phyloP scores from a whole-genome alignment of 2,113 vertebrate genomes.

The Percina caprodes region DNA sequence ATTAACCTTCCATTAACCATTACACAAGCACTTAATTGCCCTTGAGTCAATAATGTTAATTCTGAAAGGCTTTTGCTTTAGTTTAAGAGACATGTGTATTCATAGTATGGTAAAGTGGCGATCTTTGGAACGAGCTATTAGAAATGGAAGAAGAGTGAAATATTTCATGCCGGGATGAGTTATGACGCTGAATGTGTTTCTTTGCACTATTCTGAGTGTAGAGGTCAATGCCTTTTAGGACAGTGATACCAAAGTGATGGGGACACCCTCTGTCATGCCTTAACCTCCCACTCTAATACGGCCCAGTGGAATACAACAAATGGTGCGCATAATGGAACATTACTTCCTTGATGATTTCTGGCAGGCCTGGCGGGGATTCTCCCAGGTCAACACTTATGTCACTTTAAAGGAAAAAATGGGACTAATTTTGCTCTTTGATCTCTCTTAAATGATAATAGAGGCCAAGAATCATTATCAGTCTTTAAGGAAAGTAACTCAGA shows the following conservation, averaged over 20 bases:
- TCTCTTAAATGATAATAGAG: conserved; percentile 80
- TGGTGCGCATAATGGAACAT: conserved; percentile 91
- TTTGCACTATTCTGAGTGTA: conserved; percentile 90
- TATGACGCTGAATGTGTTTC: conserved; percentile 91
- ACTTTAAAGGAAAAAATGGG: conserved; percentile 73
- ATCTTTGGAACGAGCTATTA: conserved; percentile 89
- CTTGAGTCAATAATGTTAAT: conserved; percentile 96
- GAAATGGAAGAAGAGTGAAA: conserved; percentile 90
- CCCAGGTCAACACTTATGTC: conserved; percentile 78
- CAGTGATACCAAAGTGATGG: conserved; percentile 96
- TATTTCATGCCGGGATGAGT: conserved; percentile 89
- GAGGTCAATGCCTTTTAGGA: conserved; percentile 93
- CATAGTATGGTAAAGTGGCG: conserved; percentile 94
- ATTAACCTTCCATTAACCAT: conserved; percentile 99
- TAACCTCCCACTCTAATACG: conserved; percentile 90
- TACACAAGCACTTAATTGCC: conserved; percentile 93
- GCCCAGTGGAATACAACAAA: conserved; percentile 89
- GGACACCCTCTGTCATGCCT: conserved; percentile 87
- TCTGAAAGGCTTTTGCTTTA: conserved; percentile 86
- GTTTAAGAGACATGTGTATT: conserved; percentile 91
- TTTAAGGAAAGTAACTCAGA: conserved; percentile 52
- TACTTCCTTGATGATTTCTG: conserved; percentile 86
- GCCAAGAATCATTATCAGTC: conserved; percentile 70
- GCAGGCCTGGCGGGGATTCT: conserved; percentile 67
- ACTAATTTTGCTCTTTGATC: conserved; percentile 78